Base-by-base conservation (phyloP, 2,113 vertebrate genomes). In the Recurvirostra avosetta region DNA sequence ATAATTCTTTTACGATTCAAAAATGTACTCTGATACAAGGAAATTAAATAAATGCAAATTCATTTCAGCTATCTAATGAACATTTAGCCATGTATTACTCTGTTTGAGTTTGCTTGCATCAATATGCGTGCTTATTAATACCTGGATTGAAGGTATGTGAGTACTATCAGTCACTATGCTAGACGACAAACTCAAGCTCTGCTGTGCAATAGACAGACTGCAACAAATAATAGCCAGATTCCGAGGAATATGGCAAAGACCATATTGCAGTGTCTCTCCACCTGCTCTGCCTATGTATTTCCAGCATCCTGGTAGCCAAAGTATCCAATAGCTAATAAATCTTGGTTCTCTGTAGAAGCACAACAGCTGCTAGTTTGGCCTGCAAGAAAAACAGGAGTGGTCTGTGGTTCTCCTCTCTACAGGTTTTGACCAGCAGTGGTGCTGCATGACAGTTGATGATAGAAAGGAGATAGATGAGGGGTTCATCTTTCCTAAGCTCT, bases 191-290 rank as follows among this genome's bases (percentile, higher is more conserved):
- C 15, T 43, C 30, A n/a, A 85, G 25, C 5, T 53, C 18, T 19
- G 11, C 43, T 75, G n/a, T 3, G 1, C 15, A 70, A 15, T 7
- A 11, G 17, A 43, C 1, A 40, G 21, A 65, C 2, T 0, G 3
- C 34, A 68, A 67, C 7, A 77, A 68, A 26, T 27, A 80, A 38
- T 3, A 26, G 10, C 1, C 15, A 45, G 20, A 73, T 65, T 90
- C 50, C 2, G 7, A 65, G 25, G 17, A 92, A 61, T 10, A 72
- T n/a, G 49, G 49, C 22, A 25, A 50, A 50, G 49, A 49, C 49
- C 49, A 12, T 49, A 49, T 49, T 49, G 49, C 49, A 22, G 49
- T 49, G 19, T 14, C 15, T 71, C 23, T 74, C 52, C 11, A 66
- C 7, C 12, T 67, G 30, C 40, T 88, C n/a, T 70, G 26, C 17